Conservation (phyloP, 2,888 invertebrate genomes). For the Oxyteleia sp. region DNA sequence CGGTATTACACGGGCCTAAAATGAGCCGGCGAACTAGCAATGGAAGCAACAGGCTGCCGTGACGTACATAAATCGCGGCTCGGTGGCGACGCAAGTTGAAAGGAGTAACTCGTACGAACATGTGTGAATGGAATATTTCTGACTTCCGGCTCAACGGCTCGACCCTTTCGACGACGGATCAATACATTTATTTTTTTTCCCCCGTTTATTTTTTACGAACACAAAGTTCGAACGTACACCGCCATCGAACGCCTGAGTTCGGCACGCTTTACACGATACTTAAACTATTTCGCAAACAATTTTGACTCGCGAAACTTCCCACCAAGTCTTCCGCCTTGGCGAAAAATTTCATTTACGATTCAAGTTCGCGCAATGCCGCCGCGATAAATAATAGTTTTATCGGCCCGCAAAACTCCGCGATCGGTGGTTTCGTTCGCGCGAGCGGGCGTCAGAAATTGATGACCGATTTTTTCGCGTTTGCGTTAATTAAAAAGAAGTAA, state of each 20-base stretch:
- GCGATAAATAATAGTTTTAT: constrained; percentile 5
- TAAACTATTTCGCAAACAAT: neutral
- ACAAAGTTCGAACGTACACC: too few relatives aligned
- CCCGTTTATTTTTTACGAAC: too few relatives aligned
- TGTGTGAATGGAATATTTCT: constrained; percentile 77
- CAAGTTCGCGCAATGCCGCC: too few relatives aligned
- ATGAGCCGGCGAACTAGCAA: constrained; percentile 56
- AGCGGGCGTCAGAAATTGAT: neutral
- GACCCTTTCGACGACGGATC: constrained; percentile 40
- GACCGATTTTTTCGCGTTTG: constrained; percentile 14
- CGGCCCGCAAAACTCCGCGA: too few relatives aligned
- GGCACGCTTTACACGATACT: neutral
- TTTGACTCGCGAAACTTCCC: too few relatives aligned
- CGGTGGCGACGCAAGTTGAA: constrained; percentile 63
- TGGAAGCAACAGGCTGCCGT: constrained; percentile 84
- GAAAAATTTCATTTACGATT: too few relatives aligned
- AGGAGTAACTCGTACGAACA: constrained; percentile 59
- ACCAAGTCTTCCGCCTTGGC: too few relatives aligned
- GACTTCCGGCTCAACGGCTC: constrained; percentile 75
- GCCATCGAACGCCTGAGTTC: neutral
- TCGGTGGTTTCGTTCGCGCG: neutral
- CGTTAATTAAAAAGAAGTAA: constrained; percentile 40
- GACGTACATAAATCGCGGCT: constrained; percentile 77
- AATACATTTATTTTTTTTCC: constrained; percentile 29
- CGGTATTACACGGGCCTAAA: constrained; percentile 54